Conservation (phyloP, 2,888 invertebrate species). For the Oscheius sp. region DNA sequence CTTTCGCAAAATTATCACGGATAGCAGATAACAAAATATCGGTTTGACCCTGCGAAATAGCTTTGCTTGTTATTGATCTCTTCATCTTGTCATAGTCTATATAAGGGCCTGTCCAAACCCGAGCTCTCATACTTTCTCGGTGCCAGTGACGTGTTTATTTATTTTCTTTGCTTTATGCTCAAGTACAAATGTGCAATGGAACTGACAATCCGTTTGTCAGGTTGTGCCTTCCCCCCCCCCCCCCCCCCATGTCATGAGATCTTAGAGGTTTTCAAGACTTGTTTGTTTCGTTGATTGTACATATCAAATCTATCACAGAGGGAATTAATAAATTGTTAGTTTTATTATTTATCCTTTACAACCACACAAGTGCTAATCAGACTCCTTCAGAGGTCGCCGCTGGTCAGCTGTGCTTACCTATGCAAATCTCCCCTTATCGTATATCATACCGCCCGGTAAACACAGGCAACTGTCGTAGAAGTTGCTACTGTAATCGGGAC, state of each 20-base stretch:
- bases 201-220: neutral
- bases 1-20: neutral
- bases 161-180: conserved; percentile 19
- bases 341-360: neutral
- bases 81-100: conserved; percentile 6
- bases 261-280: neutral
- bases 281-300: neutral
- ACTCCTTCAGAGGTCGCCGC: conserved; percentile 3
- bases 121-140: conserved; percentile 4
- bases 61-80: conserved; percentile 6
- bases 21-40: neutral
- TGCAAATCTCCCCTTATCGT: conserved; percentile 21
- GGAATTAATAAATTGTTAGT: neutral
- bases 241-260: neutral
- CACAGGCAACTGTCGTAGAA: neutral
- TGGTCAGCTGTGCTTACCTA: conserved; percentile 25
- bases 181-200: conserved; percentile 7
- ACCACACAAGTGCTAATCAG: neutral
- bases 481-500: neutral
- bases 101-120: neutral
- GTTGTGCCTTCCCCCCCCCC: neutral
- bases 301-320: conserved; percentile 1
- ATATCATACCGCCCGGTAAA: conserved; percentile 19
- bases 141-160: conserved; percentile 4
- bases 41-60: neutral